phyloP scores from a whole-genome alignment of 2,888 invertebrate genomes.

The Operophtera brumata region DNA sequence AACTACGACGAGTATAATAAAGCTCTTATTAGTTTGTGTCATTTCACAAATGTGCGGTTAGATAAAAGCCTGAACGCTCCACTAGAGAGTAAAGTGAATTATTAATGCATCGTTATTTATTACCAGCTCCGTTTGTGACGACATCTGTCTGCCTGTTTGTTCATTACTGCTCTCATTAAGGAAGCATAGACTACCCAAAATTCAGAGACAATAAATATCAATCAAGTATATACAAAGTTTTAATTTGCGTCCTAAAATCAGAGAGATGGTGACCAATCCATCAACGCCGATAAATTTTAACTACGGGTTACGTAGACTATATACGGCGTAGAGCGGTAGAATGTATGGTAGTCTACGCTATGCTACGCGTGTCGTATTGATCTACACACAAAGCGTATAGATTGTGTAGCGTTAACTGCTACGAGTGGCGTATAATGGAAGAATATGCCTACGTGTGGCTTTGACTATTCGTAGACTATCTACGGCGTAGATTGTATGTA shows the following conservation, averaged over 20 bases:
- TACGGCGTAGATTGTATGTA: too few species aligned
- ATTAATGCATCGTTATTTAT: conserved; percentile 18
- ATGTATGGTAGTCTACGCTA: too few species aligned
- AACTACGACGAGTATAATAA: too few species aligned
- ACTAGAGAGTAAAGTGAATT: conserved; percentile 5
- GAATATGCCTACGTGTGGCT: neutral
- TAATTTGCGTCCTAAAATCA: too few species aligned
- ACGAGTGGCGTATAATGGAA: neutral
- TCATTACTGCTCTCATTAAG: conserved; percentile 24
- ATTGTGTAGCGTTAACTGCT: neutral
- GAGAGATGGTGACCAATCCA: too few species aligned
- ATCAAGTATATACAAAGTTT: too few species aligned
- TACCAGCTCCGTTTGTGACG: conserved; percentile 16
- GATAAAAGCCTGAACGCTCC: neutral
- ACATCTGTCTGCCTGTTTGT: conserved; percentile 19
- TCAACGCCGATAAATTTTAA: too few species aligned
- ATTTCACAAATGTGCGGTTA: neutral
- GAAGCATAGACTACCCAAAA: conserved; percentile 4
- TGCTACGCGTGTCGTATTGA: neutral
- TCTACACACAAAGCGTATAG: neutral
- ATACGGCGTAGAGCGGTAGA: neutral
- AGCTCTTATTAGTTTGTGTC: too few species aligned
- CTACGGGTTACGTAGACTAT: neutral
- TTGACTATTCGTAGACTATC: too few species aligned
- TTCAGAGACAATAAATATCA: neutral